Evolutionary conservation across 1,140 invertebrate species (phyloP).

Genomic region (Parasteatoda tepidariorum): DNA sequence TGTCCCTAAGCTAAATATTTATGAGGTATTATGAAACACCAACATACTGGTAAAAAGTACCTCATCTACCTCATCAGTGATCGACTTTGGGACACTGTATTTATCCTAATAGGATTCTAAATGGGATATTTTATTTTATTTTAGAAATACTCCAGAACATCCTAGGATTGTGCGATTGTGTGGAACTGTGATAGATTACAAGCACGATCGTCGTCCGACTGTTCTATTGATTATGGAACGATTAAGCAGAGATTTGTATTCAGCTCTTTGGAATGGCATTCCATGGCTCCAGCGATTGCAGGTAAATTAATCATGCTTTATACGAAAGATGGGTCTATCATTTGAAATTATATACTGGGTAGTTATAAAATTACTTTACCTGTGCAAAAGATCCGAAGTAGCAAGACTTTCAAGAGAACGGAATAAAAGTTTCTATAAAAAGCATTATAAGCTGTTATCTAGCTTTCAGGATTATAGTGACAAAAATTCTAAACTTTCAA

Average conservation of each 20-base stretch:
- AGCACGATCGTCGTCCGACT: conserved; percentile 78
- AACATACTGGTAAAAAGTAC: neutral
- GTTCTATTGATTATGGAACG: conserved; percentile 82
- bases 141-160: conserved; percentile 80
- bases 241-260: conserved; percentile 83
- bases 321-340: no score
- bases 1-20: conserved; percentile 3
- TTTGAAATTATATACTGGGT: neutral
- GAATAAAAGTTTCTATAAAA: no score
- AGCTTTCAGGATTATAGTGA: no score
- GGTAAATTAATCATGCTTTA: no score
- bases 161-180: conserved; percentile 82
- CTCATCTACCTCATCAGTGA: neutral
- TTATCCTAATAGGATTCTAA: neutral
- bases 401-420: no score
- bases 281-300: conserved; percentile 76
- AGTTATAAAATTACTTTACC: neutral
- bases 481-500: no score
- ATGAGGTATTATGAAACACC: neutral
- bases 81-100: neutral
- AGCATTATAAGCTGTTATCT: no score
- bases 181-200: conserved; percentile 87
- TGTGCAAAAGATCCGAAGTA: no score
- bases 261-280: conserved; percentile 80
- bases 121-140: neutral